Evolutionary conservation across 2,113 vertebrate species (phyloP), one percentile per base, ranked within the genome.

Genomic region (Prolemur simus): DNA sequence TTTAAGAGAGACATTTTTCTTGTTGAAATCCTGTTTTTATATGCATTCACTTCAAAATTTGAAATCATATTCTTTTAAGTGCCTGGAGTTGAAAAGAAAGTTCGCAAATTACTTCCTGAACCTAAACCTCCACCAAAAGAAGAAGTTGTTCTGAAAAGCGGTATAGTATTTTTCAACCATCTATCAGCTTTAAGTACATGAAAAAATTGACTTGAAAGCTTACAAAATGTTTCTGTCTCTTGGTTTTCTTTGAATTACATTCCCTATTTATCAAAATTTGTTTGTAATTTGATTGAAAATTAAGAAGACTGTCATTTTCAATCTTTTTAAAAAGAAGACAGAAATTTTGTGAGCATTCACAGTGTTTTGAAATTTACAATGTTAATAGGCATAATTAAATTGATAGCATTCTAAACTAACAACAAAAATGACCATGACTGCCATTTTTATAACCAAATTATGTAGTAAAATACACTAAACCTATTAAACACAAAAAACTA

Each of bases 141-240:
- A 98, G 97, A 99, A 99, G 94, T 99, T 95, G 90, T 98, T 98
- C 98, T 99, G 97, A 99, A 99, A 98, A 98, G 98, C 98, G 99
- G 99, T 99, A 99, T 49, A 89, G 97, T 98, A 98, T 92, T 90
- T 95, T 97, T 97, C 49, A 34, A 15, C 25, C 83, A 5, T 27
- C 34, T 95, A 66, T 84, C 10, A 96, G 95, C 81, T 68, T 93
- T 83, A 91, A 77, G 10, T 64, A 63, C 37, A 32, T 29, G 29
- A 39, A 60, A 78, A 86, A 74, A 37, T 63, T 60, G 18, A 87
- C 74, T 85, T 68, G 87, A 96, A 97, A 73, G 94, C 96, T 97
- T 93, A 91, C 96, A 97, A 96, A 97, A 87, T 95, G 8, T 81
- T 95, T 97, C 96, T 88, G 76, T 78, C 66, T 34, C 12, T 88